A percentile compares a stretch with the other conserved stretches of the same genome.
Evolutionary conservation across 2,888 invertebrate species (phyloP).

Genomic region (Dorcus parallelipipedus): DNA sequence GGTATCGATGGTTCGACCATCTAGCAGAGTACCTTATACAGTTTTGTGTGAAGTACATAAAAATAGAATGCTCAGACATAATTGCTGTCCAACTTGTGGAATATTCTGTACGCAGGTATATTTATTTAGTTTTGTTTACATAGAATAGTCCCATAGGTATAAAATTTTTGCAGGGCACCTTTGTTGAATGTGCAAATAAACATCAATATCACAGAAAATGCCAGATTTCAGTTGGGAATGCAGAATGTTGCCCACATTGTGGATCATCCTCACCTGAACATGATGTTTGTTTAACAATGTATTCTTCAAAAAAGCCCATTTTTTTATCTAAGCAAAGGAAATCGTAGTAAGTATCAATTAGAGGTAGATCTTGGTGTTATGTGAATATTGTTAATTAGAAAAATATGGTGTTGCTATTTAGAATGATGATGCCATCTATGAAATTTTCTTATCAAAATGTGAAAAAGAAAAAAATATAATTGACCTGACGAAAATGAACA

Average conservation of each 20-base stretch:
- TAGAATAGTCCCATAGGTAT: not conserved
- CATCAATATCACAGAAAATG: slow-evolving; percentile 86
- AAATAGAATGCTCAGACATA: slow-evolving; percentile 71
- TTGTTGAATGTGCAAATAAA: slow-evolving; percentile 72
- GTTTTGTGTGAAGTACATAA: slow-evolving; percentile 77
- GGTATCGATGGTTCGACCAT: slow-evolving; percentile 64
- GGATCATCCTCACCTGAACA: slow-evolving; percentile 57
- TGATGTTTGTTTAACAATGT: slow-evolving; percentile 62
- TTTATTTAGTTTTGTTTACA: too few relatives aligned
- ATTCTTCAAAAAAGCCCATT: slow-evolving; percentile 60
- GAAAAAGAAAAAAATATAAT: too few relatives aligned
- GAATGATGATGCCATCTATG: too few relatives aligned
- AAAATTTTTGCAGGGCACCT: slow-evolving; percentile 63
- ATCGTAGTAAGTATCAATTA: slow-evolving; percentile 35
- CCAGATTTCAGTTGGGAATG: slow-evolving; percentile 45
- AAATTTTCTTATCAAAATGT: too few relatives aligned
- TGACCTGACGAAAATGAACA: too few relatives aligned
- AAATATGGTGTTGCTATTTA: too few relatives aligned
- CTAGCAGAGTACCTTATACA: slow-evolving; percentile 73
- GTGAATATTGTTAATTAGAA: slow-evolving; percentile 20
- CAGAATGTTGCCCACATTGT: slow-evolving; percentile 68
- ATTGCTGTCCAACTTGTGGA: slow-evolving; percentile 88
- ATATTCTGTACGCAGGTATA: slow-evolving; percentile 82
- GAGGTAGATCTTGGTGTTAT: not conserved
- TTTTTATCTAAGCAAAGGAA: slow-evolving; percentile 58